phyloP scores from a whole-genome alignment of 2,888 invertebrate species.

The Sinohyriopsis cumingii region DNA sequence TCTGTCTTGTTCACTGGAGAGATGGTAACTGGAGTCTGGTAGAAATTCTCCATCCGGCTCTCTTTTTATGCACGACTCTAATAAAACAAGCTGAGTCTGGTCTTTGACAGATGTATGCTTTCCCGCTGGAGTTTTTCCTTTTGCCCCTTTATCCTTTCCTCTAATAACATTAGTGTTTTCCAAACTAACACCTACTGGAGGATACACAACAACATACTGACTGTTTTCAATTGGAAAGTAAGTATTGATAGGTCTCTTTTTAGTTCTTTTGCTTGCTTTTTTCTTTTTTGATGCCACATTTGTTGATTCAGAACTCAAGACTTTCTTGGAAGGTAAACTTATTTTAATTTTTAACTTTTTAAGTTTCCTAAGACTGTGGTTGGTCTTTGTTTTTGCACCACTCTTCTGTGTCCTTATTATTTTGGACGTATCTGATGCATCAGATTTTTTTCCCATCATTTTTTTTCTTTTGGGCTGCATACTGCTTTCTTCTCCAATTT shows the following conservation, averaged over 20 bases:
- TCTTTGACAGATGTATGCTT: too few relatives aligned
- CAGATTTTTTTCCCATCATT: not conserved
- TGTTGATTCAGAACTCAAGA: not conserved
- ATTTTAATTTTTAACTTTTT: slow-evolving; percentile 1
- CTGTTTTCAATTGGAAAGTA: too few relatives aligned
- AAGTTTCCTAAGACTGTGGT: not conserved
- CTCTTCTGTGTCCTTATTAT: not conserved
- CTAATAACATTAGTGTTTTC: too few relatives aligned
- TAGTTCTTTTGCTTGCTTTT: slow-evolving; percentile 1
- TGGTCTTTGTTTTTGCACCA: not conserved
- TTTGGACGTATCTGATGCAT: not conserved
- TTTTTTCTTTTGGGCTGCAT: not conserved
- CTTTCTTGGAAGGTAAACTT: not conserved
- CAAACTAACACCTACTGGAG: too few relatives aligned
- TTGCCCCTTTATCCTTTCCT: too few relatives aligned
- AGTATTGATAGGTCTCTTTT: not conserved
- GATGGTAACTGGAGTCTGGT: too few relatives aligned
- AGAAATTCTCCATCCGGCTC: too few relatives aligned
- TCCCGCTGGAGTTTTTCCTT: too few relatives aligned
- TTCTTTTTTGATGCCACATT: not conserved
- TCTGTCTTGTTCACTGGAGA: too few relatives aligned
- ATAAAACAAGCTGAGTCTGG: too few relatives aligned
- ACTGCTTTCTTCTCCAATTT: not conserved
- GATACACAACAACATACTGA: too few relatives aligned
- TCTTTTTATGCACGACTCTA: too few relatives aligned